Base-by-base conservation (phyloP, 2,113 vertebrate species). In the Cardinalis cardinalis region DNA sequence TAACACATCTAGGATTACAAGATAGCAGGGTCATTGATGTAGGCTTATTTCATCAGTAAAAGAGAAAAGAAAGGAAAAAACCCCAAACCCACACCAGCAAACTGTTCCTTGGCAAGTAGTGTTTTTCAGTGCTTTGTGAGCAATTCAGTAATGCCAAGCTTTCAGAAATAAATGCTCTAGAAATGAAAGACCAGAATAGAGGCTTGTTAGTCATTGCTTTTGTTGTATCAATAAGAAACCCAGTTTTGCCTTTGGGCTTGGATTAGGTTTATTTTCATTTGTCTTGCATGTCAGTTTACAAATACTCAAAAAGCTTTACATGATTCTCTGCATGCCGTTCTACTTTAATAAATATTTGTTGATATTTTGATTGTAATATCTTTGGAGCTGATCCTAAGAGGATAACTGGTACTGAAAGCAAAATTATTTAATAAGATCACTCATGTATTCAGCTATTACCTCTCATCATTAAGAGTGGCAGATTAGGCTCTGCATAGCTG, bases 221-320 rank as follows among this genome's bases (percentile, higher is more conserved):
- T 91, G 58, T 94, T 90, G 69, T 69, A 77, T 63, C 80, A 87
- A 40, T 75, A 74, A 88, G 32, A 63, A 88, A 87, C 26, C 14
- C 46, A 88, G 53, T 86, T 89, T 86, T 93, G 88, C 92, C 90
- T 95, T 88, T 86, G 70, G 84, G 78, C 46, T 93, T 85, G 78
- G 71, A 89, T 91, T 75, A 87, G 34, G 28, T 93, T 91, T 95
- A 84, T 89, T 93, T 95, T 93, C 49, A 82, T 85, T 93, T 82
- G 66, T 46, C 38, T 93, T 75, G 38, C 38, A 7, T 40, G 71
- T 59, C 61, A 64, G 38, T 93, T 93, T 94, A 79, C 74, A 91
- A 87, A 89, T 82, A 69, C 15, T 87, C 26, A 58, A 49, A 23
- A 41, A 75, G 51, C 48, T 90, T 82, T 89, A 71, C 41, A 89